Conservation (phyloP, 2,888 invertebrate genomes). For the Sisyra nigra region DNA sequence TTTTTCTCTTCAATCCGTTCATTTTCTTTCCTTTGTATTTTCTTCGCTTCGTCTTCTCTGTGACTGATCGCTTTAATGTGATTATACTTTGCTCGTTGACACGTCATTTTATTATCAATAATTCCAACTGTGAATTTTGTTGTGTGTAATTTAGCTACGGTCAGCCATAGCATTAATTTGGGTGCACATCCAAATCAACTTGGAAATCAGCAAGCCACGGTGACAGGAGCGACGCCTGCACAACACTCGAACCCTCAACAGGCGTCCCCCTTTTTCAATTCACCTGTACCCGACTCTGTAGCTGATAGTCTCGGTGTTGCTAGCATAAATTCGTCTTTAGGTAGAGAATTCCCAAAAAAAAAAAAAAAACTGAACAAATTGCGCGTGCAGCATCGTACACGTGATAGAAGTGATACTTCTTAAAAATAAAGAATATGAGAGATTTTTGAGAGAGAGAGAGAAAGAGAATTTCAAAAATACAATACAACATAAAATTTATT, state of each 20-base stretch:
- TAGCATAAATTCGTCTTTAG: slow-evolving; percentile 4
- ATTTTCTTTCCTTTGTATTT: no score
- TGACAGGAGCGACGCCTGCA: slow-evolving; percentile 27
- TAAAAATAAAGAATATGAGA: background rate
- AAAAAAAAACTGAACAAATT: background rate
- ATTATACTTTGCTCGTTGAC: background rate
- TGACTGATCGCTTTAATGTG: no score
- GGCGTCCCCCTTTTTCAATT: slow-evolving; percentile 11
- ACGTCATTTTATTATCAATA: no score
- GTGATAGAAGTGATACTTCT: no score
- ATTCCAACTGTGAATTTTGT: background rate
- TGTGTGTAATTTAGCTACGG: slow-evolving; percentile 1
- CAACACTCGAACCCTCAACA: slow-evolving; percentile 23
- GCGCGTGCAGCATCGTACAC: no score
- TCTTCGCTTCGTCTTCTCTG: no score
- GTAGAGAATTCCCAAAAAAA: background rate
- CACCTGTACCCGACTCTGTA: background rate
- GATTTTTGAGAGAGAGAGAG: no score
- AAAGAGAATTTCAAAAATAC: no score
- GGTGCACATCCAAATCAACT: slow-evolving; percentile 24
- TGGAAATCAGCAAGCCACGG: slow-evolving; percentile 16
- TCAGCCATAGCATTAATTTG: slow-evolving; percentile 19
- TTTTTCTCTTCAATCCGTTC: no score
- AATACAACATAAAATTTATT: no score
- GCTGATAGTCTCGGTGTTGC: slow-evolving; percentile 2